Percentiles rank a stretch among this genome's conserved stretches.
Conservation (phyloP, 2,888 invertebrate genomes). For the Alloscopus bannaensis region DNA sequence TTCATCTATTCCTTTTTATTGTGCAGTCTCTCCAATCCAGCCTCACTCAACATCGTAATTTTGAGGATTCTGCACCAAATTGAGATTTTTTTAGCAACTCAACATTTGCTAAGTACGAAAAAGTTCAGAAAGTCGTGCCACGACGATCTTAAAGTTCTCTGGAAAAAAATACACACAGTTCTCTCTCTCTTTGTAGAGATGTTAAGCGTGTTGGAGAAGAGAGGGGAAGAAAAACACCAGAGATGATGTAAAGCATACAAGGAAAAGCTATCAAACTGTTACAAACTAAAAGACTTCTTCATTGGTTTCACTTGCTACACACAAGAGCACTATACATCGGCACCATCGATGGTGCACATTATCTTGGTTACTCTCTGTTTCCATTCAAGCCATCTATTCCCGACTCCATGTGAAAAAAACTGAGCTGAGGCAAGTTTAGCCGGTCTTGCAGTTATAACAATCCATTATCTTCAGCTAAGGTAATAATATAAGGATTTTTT, state of each 20-base stretch:
- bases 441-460: conserved; percentile 44
- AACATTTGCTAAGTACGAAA: too few species aligned
- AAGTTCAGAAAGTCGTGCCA: too few species aligned
- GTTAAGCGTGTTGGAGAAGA: conserved; percentile 6
- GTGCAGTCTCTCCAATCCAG: background rate
- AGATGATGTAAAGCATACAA: conserved; percentile 1
- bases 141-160: too few species aligned
- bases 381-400: background rate
- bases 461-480: conserved; percentile 45
- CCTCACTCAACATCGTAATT: conserved; percentile 21
- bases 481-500: conserved; percentile 51
- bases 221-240: background rate
- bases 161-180: conserved; percentile 9
- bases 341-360: background rate
- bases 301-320: conserved; percentile 13
- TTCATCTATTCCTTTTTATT: conserved; percentile 12
- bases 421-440: conserved; percentile 53
- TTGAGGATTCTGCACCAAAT: conserved; percentile 18
- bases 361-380: conserved; percentile 18
- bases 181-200: too few species aligned
- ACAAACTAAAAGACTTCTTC: conserved; percentile 3
- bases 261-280: conserved; percentile 2
- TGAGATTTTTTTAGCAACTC: conserved; percentile 12
- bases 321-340: background rate
- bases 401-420: conserved; percentile 30